Evolutionary conservation across 1,140 invertebrate species (phyloP), one percentile per base, ranked within the genome.

Genomic region (Venturia canescens): DNA sequence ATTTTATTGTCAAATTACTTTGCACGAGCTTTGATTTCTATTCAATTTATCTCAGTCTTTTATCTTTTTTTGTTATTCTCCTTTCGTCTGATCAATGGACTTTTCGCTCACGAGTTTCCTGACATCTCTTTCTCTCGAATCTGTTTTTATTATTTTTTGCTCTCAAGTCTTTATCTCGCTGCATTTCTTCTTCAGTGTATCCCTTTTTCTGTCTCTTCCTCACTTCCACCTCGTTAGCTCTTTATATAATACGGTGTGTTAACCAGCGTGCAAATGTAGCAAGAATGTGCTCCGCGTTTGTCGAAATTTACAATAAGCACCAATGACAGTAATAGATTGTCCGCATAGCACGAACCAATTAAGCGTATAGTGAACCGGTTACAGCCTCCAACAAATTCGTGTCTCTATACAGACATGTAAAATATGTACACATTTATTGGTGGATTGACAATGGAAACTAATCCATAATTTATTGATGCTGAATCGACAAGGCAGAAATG

Each of bases 281-380:
- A 15, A 26, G 67, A 9, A 50, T 29, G 60, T 23, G 38, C 23
- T 50, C 26, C 34, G 27, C 21, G 26, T 50, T 72, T 50, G 31
- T 79, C 67, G 69, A 48, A 79, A 80, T 81, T 83, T 80, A 82
- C 83, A 79, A 79, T 80, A 72, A 85, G 44, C 70, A 63, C 79
- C 67, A 57, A 50, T 78, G 83, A 79, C 63, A 66, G 85, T 84
- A 86, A 86, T 86, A 83, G 79, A 70, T 79, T 74, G 71, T 60
- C 69, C 76, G 80, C 48, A 74, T 82, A 78, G 83, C 85, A 83
- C 83, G 83, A 84, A 86, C 86, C 85, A 86, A 86, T 86, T 86
- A 86, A 86, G 84, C 82, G 75, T 83, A 85, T 83, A 85, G 85
- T 86, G 84, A 84, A 82, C 83, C 7, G 7, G 11, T 44, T 44